Percentiles rank a stretch among this genome's conserved stretches.
These are phyloP conservation scores for Botia kubotai DNA, from an alignment of 2,797 vertebrate species.

Conservation along the genomic window DNA sequence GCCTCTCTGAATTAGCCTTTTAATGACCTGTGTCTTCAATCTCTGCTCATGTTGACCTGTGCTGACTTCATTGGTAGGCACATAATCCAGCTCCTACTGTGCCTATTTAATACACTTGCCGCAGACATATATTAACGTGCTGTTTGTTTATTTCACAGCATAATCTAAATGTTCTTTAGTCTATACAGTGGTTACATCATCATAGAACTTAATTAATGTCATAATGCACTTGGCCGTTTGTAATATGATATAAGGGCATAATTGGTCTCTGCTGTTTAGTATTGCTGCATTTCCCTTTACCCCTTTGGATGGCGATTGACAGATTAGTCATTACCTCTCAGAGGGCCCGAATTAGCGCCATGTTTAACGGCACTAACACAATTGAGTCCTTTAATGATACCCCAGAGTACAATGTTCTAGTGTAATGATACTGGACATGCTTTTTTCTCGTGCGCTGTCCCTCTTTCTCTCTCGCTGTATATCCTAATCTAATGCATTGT, in stretches of 20 bases:
- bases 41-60: constrained; percentile 27
- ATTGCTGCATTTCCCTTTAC: constrained; percentile 57
- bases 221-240: constrained; percentile 59
- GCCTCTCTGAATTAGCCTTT: constrained; percentile 22
- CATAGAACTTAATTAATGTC: constrained; percentile 60
- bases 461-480: constrained; percentile 23
- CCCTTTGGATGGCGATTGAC: constrained; percentile 59
- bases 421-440: constrained; percentile 64
- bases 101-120: not conserved
- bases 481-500: constrained; percentile 53
- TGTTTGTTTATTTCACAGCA: constrained; percentile 25
- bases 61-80: constrained; percentile 9
- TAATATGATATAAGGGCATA: constrained; percentile 67
- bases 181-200: constrained; percentile 62
- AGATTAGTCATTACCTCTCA: constrained; percentile 67
- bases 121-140: constrained; percentile 3
- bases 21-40: constrained; percentile 1
- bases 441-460: constrained; percentile 46
- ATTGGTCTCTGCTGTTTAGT: constrained; percentile 65
- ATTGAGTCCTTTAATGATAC: constrained; percentile 67
- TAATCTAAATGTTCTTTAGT: constrained; percentile 41
- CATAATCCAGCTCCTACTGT: not conserved
- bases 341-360: constrained; percentile 64
- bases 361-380: constrained; percentile 68
- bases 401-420: constrained; percentile 67